phyloP scores from a whole-genome alignment of 2,888 invertebrate species.

The Heterodera filipjevi region DNA sequence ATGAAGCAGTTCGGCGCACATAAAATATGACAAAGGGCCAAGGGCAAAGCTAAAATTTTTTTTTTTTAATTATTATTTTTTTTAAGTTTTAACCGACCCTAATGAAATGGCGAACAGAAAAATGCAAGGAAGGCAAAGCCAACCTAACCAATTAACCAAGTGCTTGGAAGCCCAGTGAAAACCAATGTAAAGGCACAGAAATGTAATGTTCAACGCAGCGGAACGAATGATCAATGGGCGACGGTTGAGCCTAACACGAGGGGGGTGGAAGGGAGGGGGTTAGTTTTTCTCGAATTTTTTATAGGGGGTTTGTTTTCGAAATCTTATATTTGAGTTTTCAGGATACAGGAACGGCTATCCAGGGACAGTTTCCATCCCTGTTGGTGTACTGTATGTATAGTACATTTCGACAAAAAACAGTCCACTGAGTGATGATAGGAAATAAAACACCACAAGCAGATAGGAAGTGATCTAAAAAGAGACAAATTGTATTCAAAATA shows the following conservation, averaged over 20 bases:
- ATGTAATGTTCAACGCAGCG: not conserved
- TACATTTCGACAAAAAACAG: slow-evolving; percentile 6
- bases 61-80: not conserved
- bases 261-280: not conserved
- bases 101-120: slow-evolving; percentile 16
- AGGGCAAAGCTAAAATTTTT: slow-evolving; percentile 1
- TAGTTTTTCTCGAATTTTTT: not conserved
- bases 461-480: not conserved
- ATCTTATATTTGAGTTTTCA: too few species aligned
- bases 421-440: not conserved
- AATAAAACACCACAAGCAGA: slow-evolving; percentile 1
- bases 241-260: not conserved
- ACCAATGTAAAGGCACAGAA: slow-evolving; percentile 1
- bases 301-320: too few species aligned
- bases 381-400: too few species aligned
- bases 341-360: too few species aligned
- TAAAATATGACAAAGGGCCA: slow-evolving; percentile 14
- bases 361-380: too few species aligned
- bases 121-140: slow-evolving; percentile 10
- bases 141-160: not conserved
- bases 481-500: not conserved
- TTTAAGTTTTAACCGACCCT: not conserved
- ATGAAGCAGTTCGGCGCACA: slow-evolving; percentile 18
- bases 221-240: not conserved
- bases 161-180: not conserved